These are phyloP conservation scores for Cyanoderma ruficeps DNA, from an alignment of 2,113 vertebrate species.

Conservation along the genomic window DNA sequence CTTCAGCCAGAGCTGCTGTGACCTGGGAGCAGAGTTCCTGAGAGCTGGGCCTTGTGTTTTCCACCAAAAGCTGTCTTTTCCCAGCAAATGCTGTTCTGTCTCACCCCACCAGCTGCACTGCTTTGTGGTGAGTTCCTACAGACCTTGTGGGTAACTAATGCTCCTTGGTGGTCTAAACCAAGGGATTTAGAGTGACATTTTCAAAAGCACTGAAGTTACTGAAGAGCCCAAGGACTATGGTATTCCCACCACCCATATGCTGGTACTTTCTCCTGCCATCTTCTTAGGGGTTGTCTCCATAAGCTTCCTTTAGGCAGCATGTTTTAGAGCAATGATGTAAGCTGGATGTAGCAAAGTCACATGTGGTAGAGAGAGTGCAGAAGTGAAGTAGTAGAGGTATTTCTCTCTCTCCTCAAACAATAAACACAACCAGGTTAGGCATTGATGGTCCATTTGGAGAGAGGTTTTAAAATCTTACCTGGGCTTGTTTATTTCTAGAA, in stretches of 20 bases:
- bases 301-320: not conserved
- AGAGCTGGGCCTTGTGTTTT: not conserved
- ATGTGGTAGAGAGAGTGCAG: not conserved
- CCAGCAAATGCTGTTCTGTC: not conserved
- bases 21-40: not conserved
- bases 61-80: not conserved
- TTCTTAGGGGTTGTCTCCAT: not conserved
- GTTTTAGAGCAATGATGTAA: not conserved
- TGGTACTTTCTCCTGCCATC: not conserved
- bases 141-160: not conserved
- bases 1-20: not conserved
- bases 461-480: not conserved
- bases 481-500: not conserved
- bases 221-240: not conserved
- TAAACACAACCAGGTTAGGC: not conserved
- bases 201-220: not conserved
- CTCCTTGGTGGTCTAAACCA: not conserved
- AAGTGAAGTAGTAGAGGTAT: not conserved
- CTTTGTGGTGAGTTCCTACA: not conserved
- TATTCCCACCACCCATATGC: not conserved
- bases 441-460: not conserved
- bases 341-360: not conserved
- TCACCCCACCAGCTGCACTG: rapidly evolving
- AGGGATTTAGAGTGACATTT: not conserved
- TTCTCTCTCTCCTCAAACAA: not conserved